Base-by-base conservation (phyloP, 1,140 invertebrate genomes). In the Pissodes strobi region DNA sequence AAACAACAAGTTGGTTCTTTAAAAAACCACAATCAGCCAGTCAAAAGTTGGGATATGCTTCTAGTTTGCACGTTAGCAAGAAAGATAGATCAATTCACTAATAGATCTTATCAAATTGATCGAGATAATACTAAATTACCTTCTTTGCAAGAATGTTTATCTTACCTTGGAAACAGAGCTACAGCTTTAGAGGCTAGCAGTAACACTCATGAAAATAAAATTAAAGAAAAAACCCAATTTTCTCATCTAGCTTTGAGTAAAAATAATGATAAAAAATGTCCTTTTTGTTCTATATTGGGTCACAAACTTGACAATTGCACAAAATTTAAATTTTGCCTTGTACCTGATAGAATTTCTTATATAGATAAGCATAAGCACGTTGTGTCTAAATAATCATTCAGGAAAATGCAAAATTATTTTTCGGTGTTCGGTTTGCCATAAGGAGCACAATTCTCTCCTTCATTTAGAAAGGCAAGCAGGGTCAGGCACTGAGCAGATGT, bases 1-100 rank as follows among this genome's bases (percentile, higher is more conserved):
- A 58, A 46, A 46, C 56, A 58, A 25, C 12, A 58, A 17, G 9
- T 46, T 17, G 22, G 39, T 22, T 57, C 53, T 5, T 38, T 57
- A 45, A 15, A 57, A 43, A 38, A n/a, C 3, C 13, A 43, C 2
- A 57, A 43, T 2, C n/a, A 38, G 9, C 53, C 53, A 41, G 38
- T 57, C 9, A 21, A 45, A 2, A 3, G 10, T 1, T 58, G 56
- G 55, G 55, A 57, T 18, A 21, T 58, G 19, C 21, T 58, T 25
- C 19, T 46, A 45, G 13, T 58, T 23, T 58, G 18, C 22, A 12
- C 46, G 3, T 27, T 58, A 13, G 10, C 17, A 10, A 2, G 22
- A 17, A 60, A 49, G 30, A 19, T 60, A 37, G 41, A 60, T 49
- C 13, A 2, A 30, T 25, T 3, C 8, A 60, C 57, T 18, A 46